phyloP scores from a whole-genome alignment of 2,888 invertebrate genomes.

The Lathronympha strigana region DNA sequence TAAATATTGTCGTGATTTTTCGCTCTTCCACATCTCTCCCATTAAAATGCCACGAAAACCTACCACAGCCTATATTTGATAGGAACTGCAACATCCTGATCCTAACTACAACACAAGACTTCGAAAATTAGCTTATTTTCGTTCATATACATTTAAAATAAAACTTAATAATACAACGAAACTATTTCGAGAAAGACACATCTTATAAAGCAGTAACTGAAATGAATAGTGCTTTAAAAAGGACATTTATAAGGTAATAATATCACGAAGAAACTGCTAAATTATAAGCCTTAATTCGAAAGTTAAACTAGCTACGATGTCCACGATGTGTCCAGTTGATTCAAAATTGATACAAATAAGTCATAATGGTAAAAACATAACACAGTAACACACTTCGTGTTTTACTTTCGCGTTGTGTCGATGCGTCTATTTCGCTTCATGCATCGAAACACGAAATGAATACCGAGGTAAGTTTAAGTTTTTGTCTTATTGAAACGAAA shows the following conservation, averaged over 20 bases:
- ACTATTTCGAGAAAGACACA: background rate
- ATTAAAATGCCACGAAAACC: conserved; percentile 12
- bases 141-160: background rate
- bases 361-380: conserved; percentile 10
- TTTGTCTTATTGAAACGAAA: conserved; percentile 41
- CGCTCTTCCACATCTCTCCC: background rate
- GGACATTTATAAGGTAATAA: conserved; percentile 15
- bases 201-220: background rate
- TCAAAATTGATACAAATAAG: conserved; percentile 14
- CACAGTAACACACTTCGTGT: too few species aligned
- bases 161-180: conserved; percentile 3
- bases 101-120: conserved; percentile 15
- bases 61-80: conserved; percentile 10
- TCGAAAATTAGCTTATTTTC: background rate
- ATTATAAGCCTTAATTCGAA: conserved; percentile 6
- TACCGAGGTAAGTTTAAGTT: conserved; percentile 6
- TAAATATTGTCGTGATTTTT: background rate
- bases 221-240: background rate
- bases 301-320: conserved; percentile 22
- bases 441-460: too few species aligned
- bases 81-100: conserved; percentile 19
- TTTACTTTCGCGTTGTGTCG: too few species aligned
- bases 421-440: too few species aligned
- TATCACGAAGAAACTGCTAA: conserved; percentile 9
- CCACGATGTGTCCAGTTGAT: conserved; percentile 4